A percentile compares a stretch with the other conserved stretches of the same genome.
These are phyloP conservation scores for Neoitamus cyanurus DNA, from an alignment of 2,888 invertebrate genomes.

Conservation along the genomic window DNA sequence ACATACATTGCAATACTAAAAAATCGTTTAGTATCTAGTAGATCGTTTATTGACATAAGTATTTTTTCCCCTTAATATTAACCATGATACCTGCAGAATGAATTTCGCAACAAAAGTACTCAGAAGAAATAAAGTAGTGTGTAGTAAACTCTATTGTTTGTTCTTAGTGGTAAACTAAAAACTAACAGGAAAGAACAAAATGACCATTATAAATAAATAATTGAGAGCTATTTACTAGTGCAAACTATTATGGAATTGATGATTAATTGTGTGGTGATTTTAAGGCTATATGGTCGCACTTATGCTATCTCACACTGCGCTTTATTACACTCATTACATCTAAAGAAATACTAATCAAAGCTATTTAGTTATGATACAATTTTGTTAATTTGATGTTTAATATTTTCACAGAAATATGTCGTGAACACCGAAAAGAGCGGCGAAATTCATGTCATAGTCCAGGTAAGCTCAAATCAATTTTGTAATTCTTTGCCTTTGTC, in stretches of 20 bases:
- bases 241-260: neutral
- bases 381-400: conserved; percentile 5
- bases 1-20: no score
- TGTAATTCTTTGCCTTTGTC: neutral
- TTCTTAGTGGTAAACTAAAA: no score
- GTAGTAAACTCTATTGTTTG: no score
- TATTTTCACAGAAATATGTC: conserved; percentile 79
- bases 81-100: no score
- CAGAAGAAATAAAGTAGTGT: no score
- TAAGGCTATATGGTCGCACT: neutral
- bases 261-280: neutral
- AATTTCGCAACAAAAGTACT: no score
- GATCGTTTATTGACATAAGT: no score
- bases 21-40: no score
- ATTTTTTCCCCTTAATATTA: no score
- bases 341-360: neutral
- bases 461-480: conserved; percentile 68
- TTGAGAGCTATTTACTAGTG: neutral
- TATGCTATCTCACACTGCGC: neutral
- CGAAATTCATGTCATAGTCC: conserved; percentile 80
- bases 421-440: conserved; percentile 80
- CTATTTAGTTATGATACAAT: neutral
- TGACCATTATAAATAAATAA: neutral
- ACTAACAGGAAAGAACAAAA: no score
- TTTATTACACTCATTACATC: neutral